Evolutionary conservation across 2,888 invertebrate species (phyloP).

Genomic region (Caenorhabditis sp.): DNA sequence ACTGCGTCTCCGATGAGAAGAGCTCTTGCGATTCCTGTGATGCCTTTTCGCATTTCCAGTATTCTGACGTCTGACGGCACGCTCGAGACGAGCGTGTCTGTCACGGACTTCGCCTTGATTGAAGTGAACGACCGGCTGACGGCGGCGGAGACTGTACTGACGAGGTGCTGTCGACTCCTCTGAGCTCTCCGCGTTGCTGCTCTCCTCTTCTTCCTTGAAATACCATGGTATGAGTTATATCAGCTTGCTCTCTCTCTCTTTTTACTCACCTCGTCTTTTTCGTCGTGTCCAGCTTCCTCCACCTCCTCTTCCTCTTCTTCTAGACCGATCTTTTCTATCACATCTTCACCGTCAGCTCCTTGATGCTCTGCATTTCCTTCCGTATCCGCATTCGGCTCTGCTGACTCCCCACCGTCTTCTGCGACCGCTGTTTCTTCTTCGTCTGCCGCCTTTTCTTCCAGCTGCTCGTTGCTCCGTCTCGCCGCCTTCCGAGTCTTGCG

Average conservation of each 20-base stretch:
- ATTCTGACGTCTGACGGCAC: not conserved
- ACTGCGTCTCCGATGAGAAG: slow-evolving; percentile 51
- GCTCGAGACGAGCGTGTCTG: slow-evolving; percentile 34
- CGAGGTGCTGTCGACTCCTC: slow-evolving; percentile 45
- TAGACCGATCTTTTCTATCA: slow-evolving; percentile 35
- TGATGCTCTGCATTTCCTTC: slow-evolving; percentile 24
- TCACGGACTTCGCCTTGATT: slow-evolving; percentile 32
- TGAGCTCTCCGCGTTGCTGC: slow-evolving; percentile 42
- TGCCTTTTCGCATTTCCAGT: slow-evolving; percentile 21
- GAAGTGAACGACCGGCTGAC: slow-evolving; percentile 44
- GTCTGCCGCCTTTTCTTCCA: slow-evolving; percentile 5
- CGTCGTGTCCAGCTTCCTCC: slow-evolving; percentile 41
- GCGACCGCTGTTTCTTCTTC: not conserved
- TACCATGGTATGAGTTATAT: too few species aligned
- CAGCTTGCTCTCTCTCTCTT: too few species aligned
- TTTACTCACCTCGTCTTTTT: slow-evolving; percentile 31
- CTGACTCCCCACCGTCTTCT: slow-evolving; percentile 23
- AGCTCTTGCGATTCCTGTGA: slow-evolving; percentile 14
- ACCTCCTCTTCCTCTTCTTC: slow-evolving; percentile 39
- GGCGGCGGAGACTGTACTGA: slow-evolving; percentile 46
- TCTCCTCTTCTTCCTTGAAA: slow-evolving; percentile 38
- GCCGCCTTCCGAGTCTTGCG: slow-evolving; percentile 8
- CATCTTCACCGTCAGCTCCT: slow-evolving; percentile 26
- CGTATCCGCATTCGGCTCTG: slow-evolving; percentile 4
- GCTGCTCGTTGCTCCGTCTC: slow-evolving; percentile 18